Evolutionary conservation across 2,888 invertebrate species (phyloP), one percentile per base, ranked within the genome.

Genomic region (Cordylochernes scorpioides): DNA sequence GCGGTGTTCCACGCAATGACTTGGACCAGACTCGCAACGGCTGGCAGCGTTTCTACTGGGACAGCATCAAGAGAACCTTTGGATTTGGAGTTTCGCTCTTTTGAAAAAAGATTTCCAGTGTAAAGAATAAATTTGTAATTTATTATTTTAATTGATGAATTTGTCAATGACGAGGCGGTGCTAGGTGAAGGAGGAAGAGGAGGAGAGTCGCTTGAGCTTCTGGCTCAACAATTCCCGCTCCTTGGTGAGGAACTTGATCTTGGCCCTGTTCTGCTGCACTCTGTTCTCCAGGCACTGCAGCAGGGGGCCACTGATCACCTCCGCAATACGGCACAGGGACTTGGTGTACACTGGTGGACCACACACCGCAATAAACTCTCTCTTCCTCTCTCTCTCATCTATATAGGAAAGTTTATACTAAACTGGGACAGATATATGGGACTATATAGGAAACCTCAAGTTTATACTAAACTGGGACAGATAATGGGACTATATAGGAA

Each of bases 11-110:
- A 2, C 54, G 64, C 48, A 60, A 53, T 30, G 86, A 74, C 52
- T 64, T 65, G 34, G 71, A 74, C 5, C 64, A 67, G 25, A 82
- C 88, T 19, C 63, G 62, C 45, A 64, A 67, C 34, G 91, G 91
- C 47, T 94, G 91, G 91, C 67, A 71, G 38, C 33, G 34, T 8
- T 54, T 88, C 56, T 97, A 94, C 52, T 88, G 86, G 68, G 71
- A 78, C 47, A 69, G 82, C 44, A 86, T 97, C 53, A 86, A 80
- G 51, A 65, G 74, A 37, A 71, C 75, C 1, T 84, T 88, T 52
- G 84, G 84, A 26, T 86, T 75, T 50, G 82, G 80, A 14, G 50
- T 9, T 19, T 19, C 19, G 8, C 19, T 19, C 8, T 9, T 19
- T 19, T 9, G 19, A 19, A 19, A 9, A 9, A n/a, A 9, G n/a